These are phyloP conservation scores for Rhinoderma darwinii DNA, from an alignment of 2,113 vertebrate genomes.

Conservation along the genomic window DNA sequence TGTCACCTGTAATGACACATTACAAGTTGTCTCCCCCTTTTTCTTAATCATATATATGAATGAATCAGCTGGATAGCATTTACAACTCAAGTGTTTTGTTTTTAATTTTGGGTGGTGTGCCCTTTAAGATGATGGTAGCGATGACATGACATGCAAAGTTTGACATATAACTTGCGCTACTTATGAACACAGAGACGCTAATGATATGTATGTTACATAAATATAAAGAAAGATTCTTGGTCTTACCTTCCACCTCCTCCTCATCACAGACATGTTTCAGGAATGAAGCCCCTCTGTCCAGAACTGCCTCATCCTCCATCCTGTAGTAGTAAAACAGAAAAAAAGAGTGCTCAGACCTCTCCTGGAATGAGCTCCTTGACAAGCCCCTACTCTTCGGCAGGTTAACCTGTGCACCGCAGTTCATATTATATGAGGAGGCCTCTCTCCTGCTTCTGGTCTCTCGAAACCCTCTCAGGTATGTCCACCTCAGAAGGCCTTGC, in stretches of 20 bases:
- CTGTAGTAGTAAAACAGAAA: constrained; percentile 99
- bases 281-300: constrained; percentile 96
- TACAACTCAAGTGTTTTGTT: no score
- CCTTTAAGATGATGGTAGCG: not conserved
- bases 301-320: constrained; percentile 98
- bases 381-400: constrained; percentile 81
- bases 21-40: not conserved
- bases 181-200: no score
- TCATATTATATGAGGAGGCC: constrained; percentile 70
- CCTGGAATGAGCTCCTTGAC: constrained; percentile 83
- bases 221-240: not conserved
- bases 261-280: constrained; percentile 94
- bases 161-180: no score
- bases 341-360: constrained; percentile 96
- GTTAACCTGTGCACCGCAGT: constrained; percentile 79
- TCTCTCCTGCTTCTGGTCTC: constrained; percentile 62
- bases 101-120: not conserved
- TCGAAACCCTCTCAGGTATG: constrained; percentile 71
- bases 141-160: no score
- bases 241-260: constrained; percentile 96
- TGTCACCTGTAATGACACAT: no score
- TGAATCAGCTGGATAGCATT: not conserved
- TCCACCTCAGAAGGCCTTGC: constrained; percentile 61
- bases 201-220: no score
- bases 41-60: not conserved